These are phyloP conservation scores for Patiria pectinifera DNA, from an alignment of 53 echinoderm and acorn worm genomes.

Conservation along the genomic window DNA sequence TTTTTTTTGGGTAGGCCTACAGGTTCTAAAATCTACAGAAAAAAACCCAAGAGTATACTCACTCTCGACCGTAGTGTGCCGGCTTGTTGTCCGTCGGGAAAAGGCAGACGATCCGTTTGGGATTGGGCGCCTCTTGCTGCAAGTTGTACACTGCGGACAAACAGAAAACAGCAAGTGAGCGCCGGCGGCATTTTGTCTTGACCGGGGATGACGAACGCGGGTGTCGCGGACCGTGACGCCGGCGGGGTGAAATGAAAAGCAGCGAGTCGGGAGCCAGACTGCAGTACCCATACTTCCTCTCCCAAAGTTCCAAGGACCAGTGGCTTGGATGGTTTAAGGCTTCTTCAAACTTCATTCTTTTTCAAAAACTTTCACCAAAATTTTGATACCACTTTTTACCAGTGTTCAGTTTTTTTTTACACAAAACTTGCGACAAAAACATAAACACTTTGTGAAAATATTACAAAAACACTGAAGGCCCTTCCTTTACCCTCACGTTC, in stretches of 20 bases:
- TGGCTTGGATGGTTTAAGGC: neutral
- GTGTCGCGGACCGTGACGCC: neutral
- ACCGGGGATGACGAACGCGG: neutral
- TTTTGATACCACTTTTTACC: neutral
- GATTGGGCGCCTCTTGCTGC: constrained; percentile 93
- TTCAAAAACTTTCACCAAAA: neutral
- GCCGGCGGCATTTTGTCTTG: neutral
- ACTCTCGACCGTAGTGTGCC: constrained; percentile 94
- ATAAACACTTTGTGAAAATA: neutral
- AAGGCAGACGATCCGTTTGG: constrained; percentile 82
- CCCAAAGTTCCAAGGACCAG: neutral
- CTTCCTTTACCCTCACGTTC: neutral
- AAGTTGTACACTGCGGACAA: constrained; percentile 86
- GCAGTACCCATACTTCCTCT: neutral
- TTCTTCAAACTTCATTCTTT: neutral
- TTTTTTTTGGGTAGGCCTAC: too few relatives aligned
- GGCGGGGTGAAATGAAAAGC: neutral
- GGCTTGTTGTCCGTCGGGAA: constrained; percentile 73
- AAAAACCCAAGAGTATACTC: constrained; percentile 55
- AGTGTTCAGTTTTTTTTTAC: neutral
- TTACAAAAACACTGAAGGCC: neutral
- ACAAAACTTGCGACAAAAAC: neutral
- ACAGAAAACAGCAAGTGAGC: constrained; percentile 44
- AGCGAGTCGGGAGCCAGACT: neutral
- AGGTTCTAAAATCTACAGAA: neutral